Base-by-base conservation (phyloP, 2,888 invertebrate genomes). In the Subacronicta megacephala region DNA sequence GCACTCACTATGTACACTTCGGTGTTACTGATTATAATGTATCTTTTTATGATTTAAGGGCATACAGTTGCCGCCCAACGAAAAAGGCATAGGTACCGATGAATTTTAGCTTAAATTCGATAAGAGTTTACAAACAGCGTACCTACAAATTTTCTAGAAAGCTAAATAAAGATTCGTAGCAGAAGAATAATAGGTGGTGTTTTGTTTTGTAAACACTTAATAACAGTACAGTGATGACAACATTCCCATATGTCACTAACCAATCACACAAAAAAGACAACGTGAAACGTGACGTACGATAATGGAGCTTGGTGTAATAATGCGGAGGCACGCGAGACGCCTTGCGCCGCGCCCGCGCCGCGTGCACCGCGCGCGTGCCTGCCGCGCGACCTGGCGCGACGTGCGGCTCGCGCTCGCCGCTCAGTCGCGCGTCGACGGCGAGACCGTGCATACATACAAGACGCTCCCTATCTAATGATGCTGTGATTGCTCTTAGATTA, bases 401-500 rank as follows among this genome's bases (percentile, higher is more conserved):
- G 49, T 53, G 54, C 50, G 53, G 29, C 54, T 59, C 69, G 81
- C 74, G 82, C 83, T 74, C 90, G 91, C 80, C 74, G 82, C 83
- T 74, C 90, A 91, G 92, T 93, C 92, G 92, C 88, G 89, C 90
- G 92, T 73, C 90, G 82, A 78, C 84, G 70, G 67, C 80, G 77
- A 68, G 71, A 67, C 82, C 77, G 75, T 80, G 49, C 70, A 77
- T 77, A 60, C 60, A 65, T 33, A 33, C 29, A 17, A 44, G 77
- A 59, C 60, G 71, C 37, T 41, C 44, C 45, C 31, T 36, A 38
- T 36, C 40, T 54, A 66, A 77, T 67, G 65, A 82, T 84, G 85
- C 82, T 81, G 85, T 84, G 82, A 83, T 80, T 79, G 65, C 68
- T 65, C 52, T 60, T 53, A 31, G 31, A 31, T 31, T 31, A 66